Percentiles rank a stretch among this genome's conserved stretches.
phyloP scores from a whole-genome alignment of 2,113 vertebrate species.

The Loxodonta africana region DNA sequence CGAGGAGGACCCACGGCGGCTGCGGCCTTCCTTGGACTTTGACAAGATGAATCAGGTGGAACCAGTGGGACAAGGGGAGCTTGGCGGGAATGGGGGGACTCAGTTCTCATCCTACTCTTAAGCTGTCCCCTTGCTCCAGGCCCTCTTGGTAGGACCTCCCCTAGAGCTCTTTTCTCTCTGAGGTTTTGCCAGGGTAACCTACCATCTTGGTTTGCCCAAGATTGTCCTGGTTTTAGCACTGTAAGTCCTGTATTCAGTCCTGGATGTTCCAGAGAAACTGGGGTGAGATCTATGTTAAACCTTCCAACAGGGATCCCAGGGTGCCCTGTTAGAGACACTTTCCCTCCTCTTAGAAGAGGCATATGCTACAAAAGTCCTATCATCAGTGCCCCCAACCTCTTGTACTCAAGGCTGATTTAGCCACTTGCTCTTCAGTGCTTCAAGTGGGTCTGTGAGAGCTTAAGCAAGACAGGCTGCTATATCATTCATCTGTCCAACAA shows the following conservation, averaged over 20 bases:
- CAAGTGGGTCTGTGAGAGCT: not conserved
- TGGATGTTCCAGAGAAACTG: slow-evolving; percentile 31
- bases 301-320: not conserved
- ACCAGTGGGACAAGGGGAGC: not conserved
- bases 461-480: not conserved
- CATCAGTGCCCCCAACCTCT: not conserved
- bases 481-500: slow-evolving; percentile 27
- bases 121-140: not conserved
- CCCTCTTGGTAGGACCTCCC: not conserved
- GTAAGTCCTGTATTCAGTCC: not conserved
- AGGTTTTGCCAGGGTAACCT: not conserved
- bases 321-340: not conserved
- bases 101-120: not conserved
- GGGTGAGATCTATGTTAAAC: slow-evolving; percentile 28
- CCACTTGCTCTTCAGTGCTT: slow-evolving; percentile 25
- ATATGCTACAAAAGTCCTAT: not conserved
- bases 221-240: not conserved
- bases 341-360: not conserved
- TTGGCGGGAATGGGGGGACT: not conserved
- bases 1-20: slow-evolving; percentile 89
- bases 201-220: not conserved
- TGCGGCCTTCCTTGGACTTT: slow-evolving; percentile 91
- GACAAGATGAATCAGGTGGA: slow-evolving; percentile 93
- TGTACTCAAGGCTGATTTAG: not conserved
- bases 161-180: not conserved